A percentile compares a stretch with the other conserved stretches of the same genome.
Conservation (phyloP, 1,140 invertebrate genomes). For the Leptinotarsa defecta region DNA sequence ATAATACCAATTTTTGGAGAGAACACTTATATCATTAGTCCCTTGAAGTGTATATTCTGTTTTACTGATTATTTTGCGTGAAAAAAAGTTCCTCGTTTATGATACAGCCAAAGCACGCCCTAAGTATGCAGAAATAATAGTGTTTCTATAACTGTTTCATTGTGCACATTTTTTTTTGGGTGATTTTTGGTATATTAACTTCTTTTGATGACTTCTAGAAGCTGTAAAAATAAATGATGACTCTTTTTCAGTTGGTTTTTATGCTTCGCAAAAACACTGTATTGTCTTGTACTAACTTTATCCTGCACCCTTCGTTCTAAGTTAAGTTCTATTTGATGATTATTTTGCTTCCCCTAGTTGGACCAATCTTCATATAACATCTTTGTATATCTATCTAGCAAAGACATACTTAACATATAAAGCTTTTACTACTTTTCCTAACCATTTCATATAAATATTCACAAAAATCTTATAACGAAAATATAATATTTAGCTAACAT, state of each 20-base stretch:
- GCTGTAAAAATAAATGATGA: too few species aligned
- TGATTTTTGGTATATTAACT: too few species aligned
- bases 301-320: not conserved
- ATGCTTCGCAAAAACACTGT: not conserved
- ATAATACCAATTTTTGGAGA: too few species aligned
- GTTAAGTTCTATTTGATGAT: constrained; percentile 17
- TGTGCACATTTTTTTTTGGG: too few species aligned
- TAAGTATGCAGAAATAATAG: too few species aligned
- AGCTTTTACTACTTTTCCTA: constrained; percentile 20
- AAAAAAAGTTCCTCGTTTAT: not conserved
- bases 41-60: not conserved
- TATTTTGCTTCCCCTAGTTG: constrained; percentile 24
- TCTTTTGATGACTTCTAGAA: too few species aligned
- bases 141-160: too few species aligned
- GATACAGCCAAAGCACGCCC: too few species aligned
- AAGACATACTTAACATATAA: constrained; percentile 10
- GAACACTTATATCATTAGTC: not conserved
- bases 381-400: constrained; percentile 9
- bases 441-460: constrained; percentile 6
- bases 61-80: not conserved
- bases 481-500: not conserved
- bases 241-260: too few species aligned
- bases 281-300: not conserved
- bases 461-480: not conserved
- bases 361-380: constrained; percentile 18